Base-by-base conservation (phyloP, 1,140 invertebrate species). In the Drosophila azteca region DNA sequence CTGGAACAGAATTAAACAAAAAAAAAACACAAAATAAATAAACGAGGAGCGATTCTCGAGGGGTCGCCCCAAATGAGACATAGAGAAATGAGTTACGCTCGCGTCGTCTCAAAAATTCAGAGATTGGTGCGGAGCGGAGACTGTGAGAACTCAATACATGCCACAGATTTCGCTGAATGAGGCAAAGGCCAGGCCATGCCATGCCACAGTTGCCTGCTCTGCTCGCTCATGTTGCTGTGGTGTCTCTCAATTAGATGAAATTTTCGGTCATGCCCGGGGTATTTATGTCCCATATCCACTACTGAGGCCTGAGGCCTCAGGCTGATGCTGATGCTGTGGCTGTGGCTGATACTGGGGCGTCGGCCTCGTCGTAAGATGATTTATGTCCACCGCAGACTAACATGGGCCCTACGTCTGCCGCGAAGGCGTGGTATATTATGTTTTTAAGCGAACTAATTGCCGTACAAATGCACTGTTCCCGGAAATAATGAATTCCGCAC, bases 391-490 rank as follows among this genome's bases (percentile, higher is more conserved):
- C 75, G 63, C 79, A 77, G 81, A 60, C 75, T 57, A 88, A 83
- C 79, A 83, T 83, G 79, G 70, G 72, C 63, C 58, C 51, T 22
- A 7, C 3, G 50, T 77, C 41, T 50, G 57, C 6, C 26, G 54
- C 29, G 57, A 61, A 48, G 69, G 60, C 46, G 68, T 65, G 61
- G 71, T 57, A 58, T 67, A 79, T 76, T 79, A 77, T 69, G 79
- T 65, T 71, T 69, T 68, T 76, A 78, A 79, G 54, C 70, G 65
- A 76, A 84, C 90, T 91, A 91, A 91, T 91, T 91, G 80, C 87
- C 74, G 74, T 88, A 91, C 90, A 91, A 91, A 88, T 91, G 77
- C 90, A 87, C 79, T 81, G 83, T 91, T 91, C 87, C 87, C 83
- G 87, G 90, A 91, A 91, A 90, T 85, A 90, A 88, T 88, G 88